A percentile compares a stretch with the other conserved stretches of the same genome.
Conservation (phyloP, 2,888 invertebrate genomes). For the Lochmaea crataegi region DNA sequence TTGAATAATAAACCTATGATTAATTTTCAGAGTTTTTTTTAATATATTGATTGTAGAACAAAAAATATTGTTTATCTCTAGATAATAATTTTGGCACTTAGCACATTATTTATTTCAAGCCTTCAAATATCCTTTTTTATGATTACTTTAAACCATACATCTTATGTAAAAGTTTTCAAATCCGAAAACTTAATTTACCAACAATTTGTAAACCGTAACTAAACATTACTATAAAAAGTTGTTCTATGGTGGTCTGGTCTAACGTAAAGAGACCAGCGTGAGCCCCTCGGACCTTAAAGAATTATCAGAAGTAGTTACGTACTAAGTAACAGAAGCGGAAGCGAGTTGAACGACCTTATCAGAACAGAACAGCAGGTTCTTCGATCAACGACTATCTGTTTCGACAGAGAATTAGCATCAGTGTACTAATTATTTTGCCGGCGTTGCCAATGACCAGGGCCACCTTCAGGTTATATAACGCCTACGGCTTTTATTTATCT, state of each 20-base stretch:
- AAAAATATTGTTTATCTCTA: no score
- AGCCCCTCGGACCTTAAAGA: slow-evolving; percentile 9
- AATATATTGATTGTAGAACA: no score
- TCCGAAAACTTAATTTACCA: background rate
- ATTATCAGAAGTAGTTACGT: slow-evolving; percentile 13
- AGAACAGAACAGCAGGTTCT: slow-evolving; percentile 42
- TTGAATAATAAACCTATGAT: no score
- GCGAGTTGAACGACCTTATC: slow-evolving; percentile 42
- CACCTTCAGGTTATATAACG: slow-evolving; percentile 3
- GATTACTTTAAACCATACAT: background rate
- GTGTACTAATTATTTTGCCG: slow-evolving; percentile 36
- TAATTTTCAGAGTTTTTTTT: no score
- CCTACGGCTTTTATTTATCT: background rate
- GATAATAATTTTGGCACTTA: no score
- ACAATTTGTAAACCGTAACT: background rate
- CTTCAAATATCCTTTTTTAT: background rate
- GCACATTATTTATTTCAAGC: no score
- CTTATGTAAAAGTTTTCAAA: background rate
- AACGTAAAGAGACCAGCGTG: slow-evolving; percentile 6
- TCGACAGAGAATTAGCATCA: slow-evolving; percentile 34
- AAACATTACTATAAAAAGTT: background rate
- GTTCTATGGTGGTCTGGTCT: slow-evolving; percentile 4
- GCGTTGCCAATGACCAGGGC: background rate
- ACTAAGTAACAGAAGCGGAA: slow-evolving; percentile 38
- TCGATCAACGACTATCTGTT: slow-evolving; percentile 34